These are phyloP conservation scores for Pyrocoelia pectoralis DNA, from an alignment of 2,888 invertebrate genomes.

Conservation along the genomic window DNA sequence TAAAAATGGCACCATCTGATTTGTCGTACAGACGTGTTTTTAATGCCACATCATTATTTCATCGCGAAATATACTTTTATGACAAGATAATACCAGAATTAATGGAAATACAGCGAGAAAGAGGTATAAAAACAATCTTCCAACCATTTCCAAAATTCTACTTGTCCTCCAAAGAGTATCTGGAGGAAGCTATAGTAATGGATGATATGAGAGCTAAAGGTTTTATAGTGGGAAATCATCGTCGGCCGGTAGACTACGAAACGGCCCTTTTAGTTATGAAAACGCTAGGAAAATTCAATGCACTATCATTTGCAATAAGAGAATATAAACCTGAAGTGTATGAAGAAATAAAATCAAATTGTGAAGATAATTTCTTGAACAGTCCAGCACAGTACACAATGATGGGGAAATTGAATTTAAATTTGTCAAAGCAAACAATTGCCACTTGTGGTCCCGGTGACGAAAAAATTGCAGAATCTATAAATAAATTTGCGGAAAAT, in stretches of 20 bases:
- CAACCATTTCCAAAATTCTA: background rate
- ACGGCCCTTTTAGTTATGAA: conserved; percentile 5
- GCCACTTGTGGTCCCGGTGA: too few relatives aligned
- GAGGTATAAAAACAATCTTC: background rate
- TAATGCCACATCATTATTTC: background rate
- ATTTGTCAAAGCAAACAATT: too few relatives aligned
- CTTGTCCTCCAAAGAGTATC: background rate
- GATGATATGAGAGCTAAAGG: conserved; percentile 15
- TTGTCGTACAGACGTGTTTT: too few relatives aligned
- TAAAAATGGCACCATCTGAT: too few relatives aligned
- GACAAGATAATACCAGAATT: background rate
- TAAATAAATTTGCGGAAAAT: too few relatives aligned
- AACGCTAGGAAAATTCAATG: conserved; percentile 18
- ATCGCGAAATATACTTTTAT: background rate
- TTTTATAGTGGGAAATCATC: background rate
- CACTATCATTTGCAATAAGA: conserved; percentile 20
- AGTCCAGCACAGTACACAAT: too few relatives aligned
- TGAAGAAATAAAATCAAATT: background rate
- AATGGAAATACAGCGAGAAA: background rate
- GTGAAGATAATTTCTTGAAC: too few relatives aligned
- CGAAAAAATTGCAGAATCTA: too few relatives aligned
- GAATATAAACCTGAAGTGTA: conserved; percentile 15
- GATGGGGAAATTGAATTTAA: too few relatives aligned
- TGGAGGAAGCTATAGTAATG: conserved; percentile 8
- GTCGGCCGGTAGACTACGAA: background rate